phyloP scores from a whole-genome alignment of 64 coral and sea anemone genomes.

The Stichodactyla mertensii region DNA sequence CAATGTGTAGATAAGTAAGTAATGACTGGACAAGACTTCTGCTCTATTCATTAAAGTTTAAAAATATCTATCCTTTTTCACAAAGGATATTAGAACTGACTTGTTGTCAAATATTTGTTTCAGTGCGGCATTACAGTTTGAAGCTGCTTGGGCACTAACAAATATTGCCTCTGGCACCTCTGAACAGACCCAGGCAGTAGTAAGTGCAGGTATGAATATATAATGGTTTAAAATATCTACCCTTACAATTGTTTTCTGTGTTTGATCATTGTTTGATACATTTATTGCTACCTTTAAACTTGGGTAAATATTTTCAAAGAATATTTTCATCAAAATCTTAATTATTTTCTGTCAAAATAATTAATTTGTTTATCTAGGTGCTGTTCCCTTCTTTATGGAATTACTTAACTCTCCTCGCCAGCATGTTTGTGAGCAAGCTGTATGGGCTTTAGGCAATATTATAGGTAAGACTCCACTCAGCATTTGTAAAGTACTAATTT shows the following conservation, averaged over 20 bases:
- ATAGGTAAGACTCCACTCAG: constrained; percentile 55
- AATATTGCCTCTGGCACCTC: constrained; percentile 97
- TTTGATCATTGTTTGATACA: neutral
- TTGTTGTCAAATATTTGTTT: neutral
- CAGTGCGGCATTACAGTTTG: constrained; percentile 90
- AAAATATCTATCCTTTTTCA: neutral
- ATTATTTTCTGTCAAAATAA: no score
- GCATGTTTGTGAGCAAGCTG: constrained; percentile 98
- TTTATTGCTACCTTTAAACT: no score
- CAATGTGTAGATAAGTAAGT: constrained; percentile 59
- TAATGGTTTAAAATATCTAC: no score
- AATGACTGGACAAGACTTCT: neutral
- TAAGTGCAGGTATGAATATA: constrained; percentile 60
- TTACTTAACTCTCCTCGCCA: constrained; percentile 79
- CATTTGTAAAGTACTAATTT: neutral
- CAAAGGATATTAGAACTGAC: no score
- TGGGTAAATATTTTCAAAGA: no score
- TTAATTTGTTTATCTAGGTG: constrained; percentile 30
- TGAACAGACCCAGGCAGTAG: constrained; percentile 92
- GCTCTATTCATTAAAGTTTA: neutral
- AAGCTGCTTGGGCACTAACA: constrained; percentile 97
- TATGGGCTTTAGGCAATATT: constrained; percentile 97
- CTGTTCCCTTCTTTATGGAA: constrained; percentile 83
- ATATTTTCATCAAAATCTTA: no score
- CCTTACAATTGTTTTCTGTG: neutral